Conservation (phyloP, 2,797 vertebrate species). For the Acipenser oxyrinchus region DNA sequence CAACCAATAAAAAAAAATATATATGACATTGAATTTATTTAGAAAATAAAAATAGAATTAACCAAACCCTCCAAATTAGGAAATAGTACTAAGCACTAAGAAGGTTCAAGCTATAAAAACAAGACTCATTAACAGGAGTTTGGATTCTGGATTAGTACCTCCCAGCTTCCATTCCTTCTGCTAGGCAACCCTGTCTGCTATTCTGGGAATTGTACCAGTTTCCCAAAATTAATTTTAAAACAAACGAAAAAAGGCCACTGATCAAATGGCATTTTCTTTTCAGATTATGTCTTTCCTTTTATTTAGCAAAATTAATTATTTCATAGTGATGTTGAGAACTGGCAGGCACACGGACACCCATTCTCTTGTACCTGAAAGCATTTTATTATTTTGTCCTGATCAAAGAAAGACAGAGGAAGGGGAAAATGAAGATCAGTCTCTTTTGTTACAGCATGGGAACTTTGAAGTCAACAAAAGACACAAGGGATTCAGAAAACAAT, state of each 20-base stretch:
- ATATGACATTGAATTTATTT: no score
- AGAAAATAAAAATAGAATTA: no score
- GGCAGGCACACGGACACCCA: not conserved
- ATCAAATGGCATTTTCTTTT: constrained; percentile 1
- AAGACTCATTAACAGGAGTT: no score
- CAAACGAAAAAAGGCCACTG: not conserved
- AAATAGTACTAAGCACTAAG: no score
- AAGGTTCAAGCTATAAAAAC: no score
- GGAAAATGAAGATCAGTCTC: not conserved
- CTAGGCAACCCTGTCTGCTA: no score
- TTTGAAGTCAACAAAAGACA: not conserved
- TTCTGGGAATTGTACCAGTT: no score
- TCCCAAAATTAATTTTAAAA: not conserved
- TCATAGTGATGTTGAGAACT: not conserved
- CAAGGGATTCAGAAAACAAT: not conserved
- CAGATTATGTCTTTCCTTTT: not conserved
- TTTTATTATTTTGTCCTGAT: not conserved
- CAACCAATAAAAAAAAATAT: no score
- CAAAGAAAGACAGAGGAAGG: not conserved
- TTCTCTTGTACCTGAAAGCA: constrained; percentile 1
- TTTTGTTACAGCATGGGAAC: not conserved
- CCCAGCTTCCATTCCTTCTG: not conserved
- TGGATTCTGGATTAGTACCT: no score
- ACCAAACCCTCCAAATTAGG: no score
- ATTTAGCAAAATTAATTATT: not conserved